These are phyloP conservation scores for Actinostola sp. DNA, from an alignment of 92 coral and sea anemone genomes.

Conservation along the genomic window DNA sequence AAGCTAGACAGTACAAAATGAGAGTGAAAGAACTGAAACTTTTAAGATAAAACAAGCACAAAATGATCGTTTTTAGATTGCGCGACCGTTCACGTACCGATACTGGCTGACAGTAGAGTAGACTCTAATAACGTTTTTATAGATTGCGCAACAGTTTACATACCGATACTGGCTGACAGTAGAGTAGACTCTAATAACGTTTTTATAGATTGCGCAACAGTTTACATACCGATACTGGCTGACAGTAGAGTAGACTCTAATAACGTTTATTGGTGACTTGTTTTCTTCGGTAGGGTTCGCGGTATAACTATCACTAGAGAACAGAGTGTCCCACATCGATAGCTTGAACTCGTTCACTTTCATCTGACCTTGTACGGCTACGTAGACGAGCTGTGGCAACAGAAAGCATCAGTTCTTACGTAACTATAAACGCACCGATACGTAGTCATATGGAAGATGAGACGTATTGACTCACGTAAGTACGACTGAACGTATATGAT, in stretches of 20 bases:
- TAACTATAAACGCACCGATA: neutral
- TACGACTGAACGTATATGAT: too few relatives aligned
- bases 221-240: conserved; percentile 38
- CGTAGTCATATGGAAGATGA: too few relatives aligned
- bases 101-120: too few relatives aligned
- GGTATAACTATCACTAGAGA: conserved; percentile 47
- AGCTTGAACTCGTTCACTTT: conserved; percentile 69
- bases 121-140: neutral
- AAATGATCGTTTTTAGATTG: too few relatives aligned
- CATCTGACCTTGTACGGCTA: conserved; percentile 93
- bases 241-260: conserved; percentile 15
- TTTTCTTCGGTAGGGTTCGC: conserved; percentile 53
- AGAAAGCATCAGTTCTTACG: neutral
- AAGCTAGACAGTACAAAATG: too few relatives aligned
- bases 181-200: neutral
- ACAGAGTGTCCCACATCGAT: conserved; percentile 94
- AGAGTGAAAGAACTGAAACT: too few relatives aligned
- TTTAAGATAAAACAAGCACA: too few relatives aligned
- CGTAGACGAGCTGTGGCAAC: conserved; percentile 71
- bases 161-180: too few relatives aligned
- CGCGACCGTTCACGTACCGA: too few relatives aligned
- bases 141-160: too few relatives aligned
- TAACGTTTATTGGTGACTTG: neutral
- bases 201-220: neutral
- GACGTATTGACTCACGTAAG: too few relatives aligned